Conservation (phyloP, 2,888 invertebrate species). For the Celastrina argiolus region DNA sequence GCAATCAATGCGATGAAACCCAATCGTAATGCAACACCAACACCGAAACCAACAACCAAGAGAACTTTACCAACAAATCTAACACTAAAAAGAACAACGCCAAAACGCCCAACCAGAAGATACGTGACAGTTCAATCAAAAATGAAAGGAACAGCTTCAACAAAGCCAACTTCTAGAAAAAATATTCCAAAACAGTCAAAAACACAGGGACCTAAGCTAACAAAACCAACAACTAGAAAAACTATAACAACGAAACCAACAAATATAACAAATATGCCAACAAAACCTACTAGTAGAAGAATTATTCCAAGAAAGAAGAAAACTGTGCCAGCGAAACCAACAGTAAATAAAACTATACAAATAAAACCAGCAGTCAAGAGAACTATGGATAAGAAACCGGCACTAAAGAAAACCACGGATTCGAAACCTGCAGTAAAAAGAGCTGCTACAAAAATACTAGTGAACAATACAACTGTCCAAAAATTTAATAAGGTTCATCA, state of each 20-base stretch:
- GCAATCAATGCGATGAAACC: conserved; percentile 27
- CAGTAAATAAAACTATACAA: neutral
- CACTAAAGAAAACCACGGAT: neutral
- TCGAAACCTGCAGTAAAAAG: neutral
- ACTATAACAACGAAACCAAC: conserved; percentile 23
- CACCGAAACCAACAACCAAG: conserved; percentile 20
- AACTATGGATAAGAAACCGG: conserved; percentile 26
- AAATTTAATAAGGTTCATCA: neutral
- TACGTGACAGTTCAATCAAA: neutral
- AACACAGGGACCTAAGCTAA: neutral
- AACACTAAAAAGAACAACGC: neutral
- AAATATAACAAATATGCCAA: neutral
- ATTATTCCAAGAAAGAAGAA: neutral
- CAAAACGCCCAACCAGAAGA: conserved; percentile 4
- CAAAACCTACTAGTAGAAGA: no score
- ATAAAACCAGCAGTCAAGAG: conserved; percentile 19
- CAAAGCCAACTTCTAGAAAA: neutral
- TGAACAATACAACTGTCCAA: neutral
- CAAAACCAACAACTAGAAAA: conserved; percentile 7
- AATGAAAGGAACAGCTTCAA: neutral
- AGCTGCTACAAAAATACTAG: neutral
- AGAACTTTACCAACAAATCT: neutral
- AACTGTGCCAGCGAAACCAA: neutral
- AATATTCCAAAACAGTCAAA: neutral
- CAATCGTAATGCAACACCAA: conserved; percentile 6